phyloP scores from a whole-genome alignment of 2,888 invertebrate species.

The Automeris io region DNA sequence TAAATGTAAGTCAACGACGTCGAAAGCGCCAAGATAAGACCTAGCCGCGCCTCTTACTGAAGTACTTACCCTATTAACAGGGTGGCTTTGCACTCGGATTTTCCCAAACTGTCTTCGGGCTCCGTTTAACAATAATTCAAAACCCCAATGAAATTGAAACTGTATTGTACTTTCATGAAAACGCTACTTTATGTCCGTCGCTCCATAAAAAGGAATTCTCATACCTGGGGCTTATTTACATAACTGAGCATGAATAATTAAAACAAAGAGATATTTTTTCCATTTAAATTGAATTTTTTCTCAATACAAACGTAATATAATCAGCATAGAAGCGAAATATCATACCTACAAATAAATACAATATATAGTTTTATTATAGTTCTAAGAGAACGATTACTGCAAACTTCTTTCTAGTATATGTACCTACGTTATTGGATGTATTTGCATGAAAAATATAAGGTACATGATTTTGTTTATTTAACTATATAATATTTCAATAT shows the following conservation, averaged over 20 bases:
- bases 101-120: conserved; percentile 39
- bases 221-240: neutral
- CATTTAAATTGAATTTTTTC: no score
- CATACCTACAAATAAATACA: no score
- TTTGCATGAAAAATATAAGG: no score
- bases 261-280: no score
- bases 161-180: conserved; percentile 9
- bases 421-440: no score
- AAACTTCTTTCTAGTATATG: no score
- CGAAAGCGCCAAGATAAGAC: conserved; percentile 62
- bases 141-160: conserved; percentile 33
- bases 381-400: no score
- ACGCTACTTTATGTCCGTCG: neutral
- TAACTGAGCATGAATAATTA: neutral
- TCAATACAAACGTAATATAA: no score
- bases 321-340: no score
- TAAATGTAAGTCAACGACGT: conserved; percentile 66
- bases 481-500: no score
- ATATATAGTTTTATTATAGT: no score
- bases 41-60: conserved; percentile 53
- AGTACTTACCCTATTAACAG: conserved; percentile 62
- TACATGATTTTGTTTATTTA: no score
- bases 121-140: conserved; percentile 44
- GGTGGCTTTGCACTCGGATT: conserved; percentile 43
- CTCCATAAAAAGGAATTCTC: neutral